A percentile compares a stretch with the other conserved stretches of the same genome.
These are phyloP conservation scores for Cordylochernes scorpioides DNA, from an alignment of 2,888 invertebrate species.

Conservation along the genomic window DNA sequence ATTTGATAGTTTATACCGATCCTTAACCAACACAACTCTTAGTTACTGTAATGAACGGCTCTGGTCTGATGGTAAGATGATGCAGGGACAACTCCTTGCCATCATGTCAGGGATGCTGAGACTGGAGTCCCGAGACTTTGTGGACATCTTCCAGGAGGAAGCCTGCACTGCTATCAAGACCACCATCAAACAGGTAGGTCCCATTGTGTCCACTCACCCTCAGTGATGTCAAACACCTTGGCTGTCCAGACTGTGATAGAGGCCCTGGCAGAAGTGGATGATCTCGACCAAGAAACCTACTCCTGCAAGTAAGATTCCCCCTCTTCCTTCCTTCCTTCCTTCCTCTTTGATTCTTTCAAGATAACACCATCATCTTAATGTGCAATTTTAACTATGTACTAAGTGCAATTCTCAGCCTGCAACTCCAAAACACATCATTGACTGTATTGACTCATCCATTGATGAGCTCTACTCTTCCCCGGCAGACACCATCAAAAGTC, in stretches of 20 bases:
- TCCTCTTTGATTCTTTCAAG: too few species aligned
- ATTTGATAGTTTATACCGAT: too few species aligned
- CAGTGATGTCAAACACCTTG: constrained; percentile 6
- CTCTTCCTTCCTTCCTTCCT: constrained; percentile 3
- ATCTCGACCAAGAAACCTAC: constrained; percentile 18
- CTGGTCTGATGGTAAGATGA: too few species aligned
- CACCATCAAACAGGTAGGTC: constrained; percentile 42
- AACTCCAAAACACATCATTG: too few species aligned
- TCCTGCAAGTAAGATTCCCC: constrained; percentile 9
- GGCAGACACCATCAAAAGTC: too few species aligned
- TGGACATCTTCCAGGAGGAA: constrained; percentile 42
- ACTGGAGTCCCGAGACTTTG: constrained; percentile 58
- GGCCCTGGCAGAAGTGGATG: constrained; percentile 21
- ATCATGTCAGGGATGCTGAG: constrained; percentile 70
- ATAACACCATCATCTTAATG: too few species aligned
- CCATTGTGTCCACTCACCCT: background rate
- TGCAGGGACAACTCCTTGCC: constrained; percentile 54
- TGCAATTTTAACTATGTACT: too few species aligned
- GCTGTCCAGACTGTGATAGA: constrained; percentile 22
- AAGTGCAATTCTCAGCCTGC: too few species aligned
- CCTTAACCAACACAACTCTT: too few species aligned
- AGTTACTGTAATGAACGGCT: too few species aligned
- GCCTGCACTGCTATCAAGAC: constrained; percentile 64
- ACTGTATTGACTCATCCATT: too few species aligned
- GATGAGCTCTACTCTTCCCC: too few species aligned